phyloP scores from a whole-genome alignment of 2,113 vertebrate genomes.

The Lipophrys pholis region DNA sequence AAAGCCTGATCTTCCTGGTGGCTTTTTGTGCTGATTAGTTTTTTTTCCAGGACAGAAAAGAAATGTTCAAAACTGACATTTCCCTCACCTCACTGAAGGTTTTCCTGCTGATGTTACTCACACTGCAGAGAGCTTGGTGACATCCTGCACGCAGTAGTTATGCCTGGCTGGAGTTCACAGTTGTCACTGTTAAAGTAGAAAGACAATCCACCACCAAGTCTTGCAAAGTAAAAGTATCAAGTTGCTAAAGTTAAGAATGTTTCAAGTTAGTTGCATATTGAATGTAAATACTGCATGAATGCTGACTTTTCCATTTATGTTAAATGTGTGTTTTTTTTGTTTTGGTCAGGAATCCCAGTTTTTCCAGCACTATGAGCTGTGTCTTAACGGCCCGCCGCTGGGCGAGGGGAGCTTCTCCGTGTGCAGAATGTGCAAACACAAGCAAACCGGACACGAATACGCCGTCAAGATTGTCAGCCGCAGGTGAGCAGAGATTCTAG shows the following conservation, averaged over 20 bases:
- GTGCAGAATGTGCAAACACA: slow-evolving; percentile 90
- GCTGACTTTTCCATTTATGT: too few relatives aligned
- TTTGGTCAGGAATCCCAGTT: slow-evolving; percentile 89
- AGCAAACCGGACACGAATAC: slow-evolving; percentile 87
- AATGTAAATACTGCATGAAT: too few relatives aligned
- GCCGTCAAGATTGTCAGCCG: slow-evolving; percentile 93
- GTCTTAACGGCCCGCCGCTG: slow-evolving; percentile 86
- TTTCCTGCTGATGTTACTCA: background rate
- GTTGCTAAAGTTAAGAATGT: background rate
- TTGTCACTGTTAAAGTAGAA: too few relatives aligned
- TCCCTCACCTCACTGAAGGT: background rate
- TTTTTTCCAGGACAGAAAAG: background rate
- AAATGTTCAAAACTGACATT: background rate
- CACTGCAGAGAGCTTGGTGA: too few relatives aligned
- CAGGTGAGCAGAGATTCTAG: slow-evolving; percentile 78
- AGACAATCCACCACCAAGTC: background rate
- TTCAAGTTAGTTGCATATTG: too few relatives aligned
- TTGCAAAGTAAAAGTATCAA: background rate
- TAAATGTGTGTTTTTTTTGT: too few relatives aligned
- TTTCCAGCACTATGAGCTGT: slow-evolving; percentile 92
- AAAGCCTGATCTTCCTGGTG: background rate
- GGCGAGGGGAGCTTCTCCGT: slow-evolving; percentile 93
- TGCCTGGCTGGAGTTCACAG: background rate
- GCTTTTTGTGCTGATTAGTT: background rate
- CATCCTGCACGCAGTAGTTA: background rate